These are phyloP conservation scores for Tinea semifulvella DNA, from an alignment of 2,888 invertebrate genomes.

Conservation along the genomic window DNA sequence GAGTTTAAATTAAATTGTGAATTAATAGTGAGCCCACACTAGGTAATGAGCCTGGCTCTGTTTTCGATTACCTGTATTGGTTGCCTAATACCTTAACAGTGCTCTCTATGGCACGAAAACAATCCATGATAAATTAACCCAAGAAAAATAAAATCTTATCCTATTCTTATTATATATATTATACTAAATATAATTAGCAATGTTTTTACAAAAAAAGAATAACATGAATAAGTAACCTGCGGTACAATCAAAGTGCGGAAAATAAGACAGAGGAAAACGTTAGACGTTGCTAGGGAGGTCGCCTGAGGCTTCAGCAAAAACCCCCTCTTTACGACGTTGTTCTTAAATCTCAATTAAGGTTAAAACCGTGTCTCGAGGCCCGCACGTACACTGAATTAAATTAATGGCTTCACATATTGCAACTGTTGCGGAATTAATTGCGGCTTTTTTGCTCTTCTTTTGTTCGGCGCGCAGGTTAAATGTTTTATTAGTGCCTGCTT, in stretches of 20 bases:
- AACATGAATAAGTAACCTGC: constrained; percentile 20
- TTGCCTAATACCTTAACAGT: no score
- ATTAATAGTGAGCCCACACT: no score
- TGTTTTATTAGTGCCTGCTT: constrained; percentile 48
- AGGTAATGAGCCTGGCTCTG: no score
- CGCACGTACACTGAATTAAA: constrained; percentile 63
- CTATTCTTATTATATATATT: no score
- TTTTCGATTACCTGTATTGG: no score
- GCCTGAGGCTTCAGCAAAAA: constrained; percentile 36
- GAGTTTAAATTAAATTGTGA: no score
- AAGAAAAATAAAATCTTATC: no score
- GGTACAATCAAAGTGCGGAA: not conserved
- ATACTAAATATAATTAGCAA: no score
- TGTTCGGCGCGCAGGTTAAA: constrained; percentile 41
- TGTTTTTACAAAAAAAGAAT: constrained; percentile 30
- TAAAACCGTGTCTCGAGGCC: constrained; percentile 58
- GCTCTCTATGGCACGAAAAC: no score
- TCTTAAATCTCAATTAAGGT: constrained; percentile 67
- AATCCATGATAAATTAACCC: no score
- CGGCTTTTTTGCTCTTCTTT: constrained; percentile 45
- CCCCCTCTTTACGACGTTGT: constrained; percentile 36
- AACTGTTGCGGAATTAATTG: constrained; percentile 53
- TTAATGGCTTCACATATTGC: constrained; percentile 66
- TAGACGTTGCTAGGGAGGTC: constrained; percentile 14
- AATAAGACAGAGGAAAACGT: not conserved